phyloP scores from a whole-genome alignment of 1,140 invertebrate species.

The Bombus waltoni region DNA sequence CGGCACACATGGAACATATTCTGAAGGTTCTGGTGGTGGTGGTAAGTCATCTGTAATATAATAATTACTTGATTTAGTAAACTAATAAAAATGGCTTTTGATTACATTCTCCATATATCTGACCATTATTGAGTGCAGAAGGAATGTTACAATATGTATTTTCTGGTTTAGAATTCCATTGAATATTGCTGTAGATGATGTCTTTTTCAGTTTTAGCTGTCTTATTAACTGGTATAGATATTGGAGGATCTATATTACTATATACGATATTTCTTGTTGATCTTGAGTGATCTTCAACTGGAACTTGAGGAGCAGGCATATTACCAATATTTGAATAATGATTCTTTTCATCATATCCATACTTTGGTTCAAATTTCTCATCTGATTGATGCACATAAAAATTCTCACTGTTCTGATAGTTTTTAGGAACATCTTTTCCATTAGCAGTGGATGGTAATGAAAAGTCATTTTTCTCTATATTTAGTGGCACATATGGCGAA shows the following conservation, averaged over 20 bases:
- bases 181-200: conserved; percentile 81
- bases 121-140: conserved; percentile 73
- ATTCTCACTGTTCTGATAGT: conserved; percentile 77
- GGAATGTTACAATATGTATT: conserved; percentile 81
- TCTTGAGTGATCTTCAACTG: conserved; percentile 70
- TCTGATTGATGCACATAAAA: conserved; percentile 75
- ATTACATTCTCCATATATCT: conserved; percentile 28
- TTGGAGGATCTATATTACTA: conserved; percentile 79
- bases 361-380: conserved; percentile 77
- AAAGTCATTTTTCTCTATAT: conserved; percentile 75
- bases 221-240: conserved; percentile 69
- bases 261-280: conserved; percentile 76
- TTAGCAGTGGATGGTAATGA: conserved; percentile 59
- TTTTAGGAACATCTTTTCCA: conserved; percentile 68
- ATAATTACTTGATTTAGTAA: conserved; percentile 19
- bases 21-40: conserved; percentile 82
- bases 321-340: conserved; percentile 80
- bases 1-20: conserved; percentile 82
- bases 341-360: conserved; percentile 77
- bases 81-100: neutral
- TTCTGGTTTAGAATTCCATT: conserved; percentile 80
- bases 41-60: conserved; percentile 83
- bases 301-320: conserved; percentile 72
- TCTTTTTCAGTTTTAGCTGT: conserved; percentile 76
- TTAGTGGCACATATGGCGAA: conserved; percentile 73